Percentiles rank a stretch among this genome's conserved stretches.
Evolutionary conservation across 2,888 invertebrate genomes (phyloP).

Genomic region (Frankliniella intonsa): DNA sequence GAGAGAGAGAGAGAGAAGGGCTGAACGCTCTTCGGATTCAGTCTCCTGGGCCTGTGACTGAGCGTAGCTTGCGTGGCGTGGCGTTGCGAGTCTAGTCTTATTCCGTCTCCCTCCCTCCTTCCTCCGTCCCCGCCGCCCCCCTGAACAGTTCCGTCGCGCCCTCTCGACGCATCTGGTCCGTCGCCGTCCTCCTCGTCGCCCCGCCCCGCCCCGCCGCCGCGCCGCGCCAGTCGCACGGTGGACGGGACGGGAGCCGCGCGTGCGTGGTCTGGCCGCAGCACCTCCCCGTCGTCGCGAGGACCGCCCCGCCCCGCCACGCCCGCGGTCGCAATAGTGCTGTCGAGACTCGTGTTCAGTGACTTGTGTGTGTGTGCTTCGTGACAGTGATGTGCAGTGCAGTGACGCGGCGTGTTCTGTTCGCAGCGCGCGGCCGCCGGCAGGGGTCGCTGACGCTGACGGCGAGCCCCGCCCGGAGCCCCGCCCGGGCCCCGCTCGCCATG

Average conservation of each 20-base stretch:
- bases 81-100: not conserved
- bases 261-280: not conserved
- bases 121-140: not conserved
- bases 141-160: not conserved
- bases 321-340: not conserved
- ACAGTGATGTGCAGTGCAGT: not conserved
- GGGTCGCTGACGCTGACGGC: too few species aligned
- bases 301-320: not conserved
- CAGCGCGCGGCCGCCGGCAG: not conserved
- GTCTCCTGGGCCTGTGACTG: too few species aligned
- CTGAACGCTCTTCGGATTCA: too few species aligned
- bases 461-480: not conserved
- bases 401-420: not conserved
- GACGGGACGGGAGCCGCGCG: not conserved
- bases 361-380: not conserved
- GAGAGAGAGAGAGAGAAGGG: too few species aligned
- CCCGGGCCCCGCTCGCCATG: slow-evolving; percentile 22
- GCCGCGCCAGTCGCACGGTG: not conserved
- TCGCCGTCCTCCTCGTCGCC: not conserved
- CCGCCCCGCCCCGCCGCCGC: not conserved
- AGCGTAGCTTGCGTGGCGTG: not conserved
- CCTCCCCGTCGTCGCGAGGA: not conserved
- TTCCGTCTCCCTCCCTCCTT: not conserved
- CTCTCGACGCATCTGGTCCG: slow-evolving; percentile 7
- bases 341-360: not conserved